Conservation (phyloP, 2,888 invertebrate genomes). For the Drosophila paranaensis region DNA sequence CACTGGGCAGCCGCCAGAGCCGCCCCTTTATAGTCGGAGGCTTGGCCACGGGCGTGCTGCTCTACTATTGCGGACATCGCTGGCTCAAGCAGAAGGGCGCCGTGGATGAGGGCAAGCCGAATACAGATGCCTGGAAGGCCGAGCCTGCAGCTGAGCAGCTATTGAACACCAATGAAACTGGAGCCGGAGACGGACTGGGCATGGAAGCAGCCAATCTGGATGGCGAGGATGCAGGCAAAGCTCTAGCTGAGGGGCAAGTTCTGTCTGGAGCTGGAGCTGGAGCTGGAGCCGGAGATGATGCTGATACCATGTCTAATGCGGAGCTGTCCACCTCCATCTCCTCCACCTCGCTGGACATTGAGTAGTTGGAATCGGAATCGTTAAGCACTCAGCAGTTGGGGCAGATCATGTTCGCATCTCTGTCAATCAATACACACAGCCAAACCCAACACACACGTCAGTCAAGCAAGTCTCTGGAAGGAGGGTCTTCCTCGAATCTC, state of each 20-base stretch:
- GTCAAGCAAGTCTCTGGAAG: background rate
- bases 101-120: background rate
- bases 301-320: background rate
- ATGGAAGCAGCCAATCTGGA: too few species aligned
- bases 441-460: background rate
- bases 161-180: background rate
- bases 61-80: slow-evolving; percentile 37
- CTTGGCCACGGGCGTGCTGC: slow-evolving; percentile 26
- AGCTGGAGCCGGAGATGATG: background rate
- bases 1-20: slow-evolving; percentile 15
- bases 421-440: background rate
- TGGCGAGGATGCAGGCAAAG: background rate
- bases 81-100: slow-evolving; percentile 17
- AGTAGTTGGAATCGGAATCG: background rate
- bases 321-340: background rate
- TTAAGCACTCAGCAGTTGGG: background rate
- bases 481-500: background rate
- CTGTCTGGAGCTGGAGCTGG: background rate
- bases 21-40: slow-evolving; percentile 28
- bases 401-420: background rate
- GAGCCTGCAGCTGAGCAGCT: background rate
- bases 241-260: background rate
- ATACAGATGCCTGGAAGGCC: background rate
- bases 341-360: background rate
- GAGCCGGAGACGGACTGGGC: background rate